Conservation (phyloP, 2,888 invertebrate genomes). For the Lepetodrilus schrolli region DNA sequence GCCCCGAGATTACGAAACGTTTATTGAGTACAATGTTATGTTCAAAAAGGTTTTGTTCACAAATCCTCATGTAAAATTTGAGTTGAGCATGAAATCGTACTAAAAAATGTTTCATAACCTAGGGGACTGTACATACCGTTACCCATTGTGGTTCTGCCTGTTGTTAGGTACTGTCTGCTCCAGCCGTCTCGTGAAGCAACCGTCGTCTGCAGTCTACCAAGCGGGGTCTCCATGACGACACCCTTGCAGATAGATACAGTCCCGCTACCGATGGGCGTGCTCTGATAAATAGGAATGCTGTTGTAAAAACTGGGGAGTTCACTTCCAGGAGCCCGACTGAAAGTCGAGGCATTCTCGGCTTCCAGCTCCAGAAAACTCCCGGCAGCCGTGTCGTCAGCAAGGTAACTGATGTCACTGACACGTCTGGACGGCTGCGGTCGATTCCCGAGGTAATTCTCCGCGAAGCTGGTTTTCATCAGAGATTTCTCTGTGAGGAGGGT, state of each 20-base stretch:
- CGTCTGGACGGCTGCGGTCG: constrained; percentile 27
- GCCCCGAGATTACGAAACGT: no score
- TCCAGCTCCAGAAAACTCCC: constrained; percentile 25
- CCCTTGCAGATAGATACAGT: no score
- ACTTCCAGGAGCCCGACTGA: not conserved
- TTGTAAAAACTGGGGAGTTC: constrained; percentile 20
- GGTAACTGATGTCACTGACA: not conserved
- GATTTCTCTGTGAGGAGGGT: constrained; percentile 51
- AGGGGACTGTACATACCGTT: no score
- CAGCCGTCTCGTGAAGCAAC: constrained; percentile 32
- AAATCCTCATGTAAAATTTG: no score
- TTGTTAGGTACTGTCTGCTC: not conserved
- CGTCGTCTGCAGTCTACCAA: no score
- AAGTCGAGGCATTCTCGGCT: constrained; percentile 13
- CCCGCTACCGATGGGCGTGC: constrained; percentile 10
- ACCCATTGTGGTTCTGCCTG: no score
- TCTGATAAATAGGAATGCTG: constrained; percentile 22
- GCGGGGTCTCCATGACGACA: no score
- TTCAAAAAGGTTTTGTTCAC: no score
- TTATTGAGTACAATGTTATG: no score
- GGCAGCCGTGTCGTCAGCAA: constrained; percentile 14
- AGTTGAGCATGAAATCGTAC: no score
- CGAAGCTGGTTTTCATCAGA: constrained; percentile 55
- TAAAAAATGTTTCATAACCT: no score
- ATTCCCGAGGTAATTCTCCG: constrained; percentile 51